A percentile compares a stretch with the other conserved stretches of the same genome.
These are phyloP conservation scores for Solenopsis invicta DNA, from an alignment of 1,140 invertebrate genomes.

Conservation along the genomic window DNA sequence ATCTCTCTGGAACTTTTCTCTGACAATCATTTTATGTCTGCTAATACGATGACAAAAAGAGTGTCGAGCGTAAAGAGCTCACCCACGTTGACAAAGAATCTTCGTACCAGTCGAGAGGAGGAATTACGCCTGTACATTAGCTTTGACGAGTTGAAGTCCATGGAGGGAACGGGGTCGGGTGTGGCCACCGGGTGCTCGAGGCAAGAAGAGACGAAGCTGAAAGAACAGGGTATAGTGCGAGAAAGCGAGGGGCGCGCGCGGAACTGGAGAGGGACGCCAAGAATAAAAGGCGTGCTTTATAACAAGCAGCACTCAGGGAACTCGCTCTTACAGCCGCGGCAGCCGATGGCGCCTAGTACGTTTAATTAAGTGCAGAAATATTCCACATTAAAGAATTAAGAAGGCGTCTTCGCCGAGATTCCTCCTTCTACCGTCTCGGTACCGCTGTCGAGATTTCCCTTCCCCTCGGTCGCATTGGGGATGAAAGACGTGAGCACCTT, in stretches of 20 bases:
- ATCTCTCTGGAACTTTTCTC: constrained; percentile 16
- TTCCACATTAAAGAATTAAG: constrained; percentile 70
- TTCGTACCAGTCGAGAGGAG: constrained; percentile 23
- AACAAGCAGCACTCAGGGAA: constrained; percentile 75
- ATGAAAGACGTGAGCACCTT: constrained; percentile 22
- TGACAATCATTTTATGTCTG: constrained; percentile 46
- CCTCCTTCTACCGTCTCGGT: neutral
- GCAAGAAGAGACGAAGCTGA: constrained; percentile 45
- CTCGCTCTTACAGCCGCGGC: constrained; percentile 33
- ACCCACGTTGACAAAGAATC: constrained; percentile 34
- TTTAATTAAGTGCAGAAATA: constrained; percentile 75
- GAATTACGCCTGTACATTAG: constrained; percentile 47
- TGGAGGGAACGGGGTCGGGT: constrained; percentile 9
- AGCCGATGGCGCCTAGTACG: constrained; percentile 5
- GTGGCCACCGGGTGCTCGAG: constrained; percentile 40
- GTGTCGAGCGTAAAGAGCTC: constrained; percentile 21
- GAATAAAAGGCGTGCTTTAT: constrained; percentile 73
- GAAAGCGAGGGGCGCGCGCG: neutral
- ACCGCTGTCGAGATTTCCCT: neutral
- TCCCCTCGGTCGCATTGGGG: neutral
- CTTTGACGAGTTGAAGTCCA: constrained; percentile 55
- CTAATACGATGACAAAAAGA: constrained; percentile 52
- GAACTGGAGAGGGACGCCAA: constrained; percentile 9
- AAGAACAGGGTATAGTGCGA: constrained; percentile 25
- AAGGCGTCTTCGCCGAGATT: constrained; percentile 12